Evolutionary conservation across 2,797 vertebrate species (phyloP).

Genomic region (Micropoecilia bifurca): DNA sequence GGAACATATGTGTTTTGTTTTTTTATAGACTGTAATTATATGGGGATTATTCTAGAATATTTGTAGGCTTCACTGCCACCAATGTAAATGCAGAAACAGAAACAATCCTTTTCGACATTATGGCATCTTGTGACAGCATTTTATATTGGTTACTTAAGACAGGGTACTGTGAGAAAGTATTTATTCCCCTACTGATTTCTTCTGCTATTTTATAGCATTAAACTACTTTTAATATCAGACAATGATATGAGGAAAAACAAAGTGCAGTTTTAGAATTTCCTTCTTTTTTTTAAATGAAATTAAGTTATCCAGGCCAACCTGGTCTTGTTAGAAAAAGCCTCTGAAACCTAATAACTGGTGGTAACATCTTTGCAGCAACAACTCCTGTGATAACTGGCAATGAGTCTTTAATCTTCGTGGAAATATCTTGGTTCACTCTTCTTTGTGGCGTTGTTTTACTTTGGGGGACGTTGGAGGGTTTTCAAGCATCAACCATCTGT

Average conservation of each 20-base stretch:
- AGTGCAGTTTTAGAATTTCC: neutral
- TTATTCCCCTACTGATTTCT: too few relatives aligned
- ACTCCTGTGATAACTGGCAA: neutral
- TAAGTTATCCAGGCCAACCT: neutral
- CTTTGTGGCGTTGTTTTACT: neutral
- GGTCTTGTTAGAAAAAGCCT: neutral
- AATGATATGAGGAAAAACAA: neutral
- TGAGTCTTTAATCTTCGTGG: neutral
- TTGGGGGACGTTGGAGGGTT: neutral
- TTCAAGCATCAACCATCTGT: neutral
- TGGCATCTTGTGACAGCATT: slow-evolving; percentile 5
- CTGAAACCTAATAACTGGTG: neutral
- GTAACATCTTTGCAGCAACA: neutral
- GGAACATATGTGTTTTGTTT: slow-evolving; percentile 26
- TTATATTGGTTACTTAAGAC: neutral
- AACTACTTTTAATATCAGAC: neutral
- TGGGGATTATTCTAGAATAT: slow-evolving; percentile 40
- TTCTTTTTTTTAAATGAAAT: neutral
- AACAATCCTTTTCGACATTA: slow-evolving; percentile 19
- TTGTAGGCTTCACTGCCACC: slow-evolving; percentile 32
- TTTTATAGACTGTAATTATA: slow-evolving; percentile 40
- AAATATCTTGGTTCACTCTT: neutral
- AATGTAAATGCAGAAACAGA: slow-evolving; percentile 31
- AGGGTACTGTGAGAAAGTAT: neutral
- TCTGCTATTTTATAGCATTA: neutral